These are phyloP conservation scores for Rotaria socialis DNA, from an alignment of 2,888 invertebrate species.

Conservation along the genomic window DNA sequence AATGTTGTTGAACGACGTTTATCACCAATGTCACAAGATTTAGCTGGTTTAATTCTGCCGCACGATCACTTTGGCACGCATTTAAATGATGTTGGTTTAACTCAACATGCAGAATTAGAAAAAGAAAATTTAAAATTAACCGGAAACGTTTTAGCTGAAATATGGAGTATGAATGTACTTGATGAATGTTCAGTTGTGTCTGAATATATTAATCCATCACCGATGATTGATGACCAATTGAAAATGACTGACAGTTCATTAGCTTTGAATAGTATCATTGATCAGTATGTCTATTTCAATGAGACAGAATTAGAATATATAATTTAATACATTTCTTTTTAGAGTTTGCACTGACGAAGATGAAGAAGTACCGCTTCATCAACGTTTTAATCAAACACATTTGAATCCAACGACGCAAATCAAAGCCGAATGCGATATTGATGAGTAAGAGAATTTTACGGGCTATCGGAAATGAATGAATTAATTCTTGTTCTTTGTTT, in stretches of 20 bases:
- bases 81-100: not conserved
- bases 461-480: too few species aligned
- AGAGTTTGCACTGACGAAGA: not conserved
- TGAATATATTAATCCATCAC: slow-evolving; percentile 3
- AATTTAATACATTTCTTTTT: not conserved
- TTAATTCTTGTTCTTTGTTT: not conserved
- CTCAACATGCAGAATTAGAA: not conserved
- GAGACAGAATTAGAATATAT: not conserved
- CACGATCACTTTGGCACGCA: not conserved
- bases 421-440: not conserved
- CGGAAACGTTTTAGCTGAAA: not conserved
- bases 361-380: too few species aligned
- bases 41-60: not conserved
- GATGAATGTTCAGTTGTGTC: not conserved
- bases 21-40: not conserved
- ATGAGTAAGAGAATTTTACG: not conserved
- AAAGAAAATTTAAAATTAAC: not conserved
- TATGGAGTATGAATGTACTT: not conserved
- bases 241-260: not conserved
- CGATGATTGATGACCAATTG: not conserved
- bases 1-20: not conserved
- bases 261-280: not conserved
- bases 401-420: not conserved
- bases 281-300: not conserved
- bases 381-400: not conserved